Percentiles rank a stretch among this genome's conserved stretches.
Conservation (phyloP, 2,888 invertebrate genomes). For the Ectemnius lituratus region DNA sequence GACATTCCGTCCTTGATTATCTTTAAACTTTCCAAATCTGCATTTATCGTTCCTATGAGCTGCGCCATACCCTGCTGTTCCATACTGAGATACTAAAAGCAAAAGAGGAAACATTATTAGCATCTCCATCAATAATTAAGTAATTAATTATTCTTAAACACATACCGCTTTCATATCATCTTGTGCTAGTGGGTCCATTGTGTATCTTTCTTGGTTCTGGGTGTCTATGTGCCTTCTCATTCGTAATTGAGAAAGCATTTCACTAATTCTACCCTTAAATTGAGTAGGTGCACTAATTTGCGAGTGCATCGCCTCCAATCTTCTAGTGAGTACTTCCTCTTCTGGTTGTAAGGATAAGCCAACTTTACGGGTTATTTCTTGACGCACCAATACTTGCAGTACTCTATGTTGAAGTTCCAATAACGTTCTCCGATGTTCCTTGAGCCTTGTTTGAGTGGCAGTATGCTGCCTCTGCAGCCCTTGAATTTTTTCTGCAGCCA, state of each 20-base stretch:
- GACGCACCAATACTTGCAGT: slow-evolving; percentile 90
- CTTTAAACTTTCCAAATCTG: slow-evolving; percentile 88
- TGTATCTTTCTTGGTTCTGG: slow-evolving; percentile 85
- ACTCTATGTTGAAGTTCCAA: slow-evolving; percentile 91
- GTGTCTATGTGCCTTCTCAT: slow-evolving; percentile 83
- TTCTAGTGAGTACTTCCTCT: slow-evolving; percentile 92
- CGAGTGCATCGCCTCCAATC: slow-evolving; percentile 91
- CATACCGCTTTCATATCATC: slow-evolving; percentile 81
- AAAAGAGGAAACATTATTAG: slow-evolving; percentile 1
- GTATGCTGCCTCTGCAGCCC: slow-evolving; percentile 90
- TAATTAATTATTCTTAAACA: slow-evolving; percentile 18
- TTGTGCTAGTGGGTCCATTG: slow-evolving; percentile 84
- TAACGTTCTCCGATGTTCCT: slow-evolving; percentile 89
- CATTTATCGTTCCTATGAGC: slow-evolving; percentile 89
- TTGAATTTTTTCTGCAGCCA: slow-evolving; percentile 87
- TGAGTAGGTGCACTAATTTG: slow-evolving; percentile 95
- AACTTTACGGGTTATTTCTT: slow-evolving; percentile 92
- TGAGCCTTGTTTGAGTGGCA: slow-evolving; percentile 87
- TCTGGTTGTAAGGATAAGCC: slow-evolving; percentile 93
- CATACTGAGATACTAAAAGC: slow-evolving; percentile 86
- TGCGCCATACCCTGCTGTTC: slow-evolving; percentile 95
- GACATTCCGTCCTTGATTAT: slow-evolving; percentile 89
- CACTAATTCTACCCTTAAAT: slow-evolving; percentile 95
- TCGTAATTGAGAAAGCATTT: slow-evolving; percentile 91
- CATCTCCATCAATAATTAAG: not conserved